Base-by-base conservation (phyloP, 2,113 vertebrate species). In the Cyphomyrus discorhynchus region DNA sequence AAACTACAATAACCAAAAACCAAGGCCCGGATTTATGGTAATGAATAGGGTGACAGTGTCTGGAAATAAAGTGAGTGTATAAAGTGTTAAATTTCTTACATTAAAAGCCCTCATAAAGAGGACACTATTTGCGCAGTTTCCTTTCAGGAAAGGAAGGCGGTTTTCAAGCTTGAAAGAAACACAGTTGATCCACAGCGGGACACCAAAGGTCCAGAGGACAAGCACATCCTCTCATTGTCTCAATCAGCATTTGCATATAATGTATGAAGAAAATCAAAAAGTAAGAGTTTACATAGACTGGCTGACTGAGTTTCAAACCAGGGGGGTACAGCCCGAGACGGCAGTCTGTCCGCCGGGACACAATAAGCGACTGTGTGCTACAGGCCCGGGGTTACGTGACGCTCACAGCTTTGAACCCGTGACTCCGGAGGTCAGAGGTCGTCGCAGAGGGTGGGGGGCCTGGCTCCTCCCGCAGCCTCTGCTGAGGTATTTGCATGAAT, bases 191-290 rank as follows among this genome's bases (percentile, higher is more conserved):
- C 91, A 62, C 88, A 42, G 52, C 47, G 0, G 70, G 88, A 90
- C 85, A 90, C 62, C 47, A 77, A 66, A 10, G 90, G 89, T 89
- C 91, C 90, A 91, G 91, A 92, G 88, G 87, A 88, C 53, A 53
- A 82, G 85, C 31, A 88, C 91, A 87, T 93, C 92, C 93, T 92
- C 90, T 89, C 89, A 92, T 92, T 92, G 91, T 93, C 62, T 88
- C 58, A 90, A 77, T 88, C 66, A 90, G 52, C 47, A 92, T 46
- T 85, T 53, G n/a, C 24, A 86, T 31, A 52, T 17, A 87, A 87
- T 56, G 85, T 17, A 87, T 13, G 19, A 53, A 35, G 10, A 52
- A 11, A 70, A 70, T 35, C 39, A 88, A n/a, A 24, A 42, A 21
- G 53, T 42, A 58, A 19, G 83, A 66, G 53, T 80, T 58, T 39